phyloP scores from a whole-genome alignment of 1,140 invertebrate species.

The Lordiphosa clarofinis region DNA sequence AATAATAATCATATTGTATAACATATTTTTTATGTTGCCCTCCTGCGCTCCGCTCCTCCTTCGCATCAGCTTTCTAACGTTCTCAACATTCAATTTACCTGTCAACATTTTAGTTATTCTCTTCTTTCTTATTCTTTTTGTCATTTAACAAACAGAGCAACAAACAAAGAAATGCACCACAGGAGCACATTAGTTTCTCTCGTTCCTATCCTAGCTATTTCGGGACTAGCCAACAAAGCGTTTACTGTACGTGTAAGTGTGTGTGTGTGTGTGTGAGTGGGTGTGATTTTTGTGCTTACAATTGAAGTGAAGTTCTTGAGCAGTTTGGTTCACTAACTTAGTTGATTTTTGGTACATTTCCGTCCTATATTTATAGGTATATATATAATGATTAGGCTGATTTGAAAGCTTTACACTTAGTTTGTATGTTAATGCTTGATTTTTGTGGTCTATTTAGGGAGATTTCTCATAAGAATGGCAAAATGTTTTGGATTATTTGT shows the following conservation, averaged over 20 bases:
- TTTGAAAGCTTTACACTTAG: slow-evolving; percentile 55
- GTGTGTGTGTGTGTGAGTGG: slow-evolving; percentile 18
- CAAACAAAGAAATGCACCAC: slow-evolving; percentile 75
- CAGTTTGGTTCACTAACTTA: slow-evolving; percentile 63
- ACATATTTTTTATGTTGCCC: slow-evolving; percentile 48
- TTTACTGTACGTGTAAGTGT: slow-evolving; percentile 31
- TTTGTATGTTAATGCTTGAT: slow-evolving; percentile 36
- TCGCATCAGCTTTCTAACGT: slow-evolving; percentile 26
- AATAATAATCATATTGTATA: slow-evolving; percentile 59
- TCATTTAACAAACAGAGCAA: too few relatives aligned
- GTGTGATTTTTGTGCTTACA: slow-evolving; percentile 49
- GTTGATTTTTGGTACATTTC: slow-evolving; percentile 51
- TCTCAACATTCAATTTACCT: slow-evolving; percentile 23
- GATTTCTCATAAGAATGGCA: slow-evolving; percentile 45
- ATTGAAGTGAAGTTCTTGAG: slow-evolving; percentile 38
- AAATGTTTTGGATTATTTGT: slow-evolving; percentile 12
- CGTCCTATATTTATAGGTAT: slow-evolving; percentile 27
- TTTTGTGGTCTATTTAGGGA: slow-evolving; percentile 3
- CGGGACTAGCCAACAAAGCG: slow-evolving; percentile 65
- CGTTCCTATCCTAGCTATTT: slow-evolving; percentile 5
- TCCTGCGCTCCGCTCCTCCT: slow-evolving; percentile 23
- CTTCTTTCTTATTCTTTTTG: too few relatives aligned
- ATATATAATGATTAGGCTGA: slow-evolving; percentile 38
- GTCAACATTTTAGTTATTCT: slow-evolving; percentile 36
- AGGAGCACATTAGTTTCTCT: slow-evolving; percentile 47